Evolutionary conservation across 23 tunicate species (phyloP), one percentile per base, ranked within the genome.

Genomic region (Trididemnum clinides): DNA sequence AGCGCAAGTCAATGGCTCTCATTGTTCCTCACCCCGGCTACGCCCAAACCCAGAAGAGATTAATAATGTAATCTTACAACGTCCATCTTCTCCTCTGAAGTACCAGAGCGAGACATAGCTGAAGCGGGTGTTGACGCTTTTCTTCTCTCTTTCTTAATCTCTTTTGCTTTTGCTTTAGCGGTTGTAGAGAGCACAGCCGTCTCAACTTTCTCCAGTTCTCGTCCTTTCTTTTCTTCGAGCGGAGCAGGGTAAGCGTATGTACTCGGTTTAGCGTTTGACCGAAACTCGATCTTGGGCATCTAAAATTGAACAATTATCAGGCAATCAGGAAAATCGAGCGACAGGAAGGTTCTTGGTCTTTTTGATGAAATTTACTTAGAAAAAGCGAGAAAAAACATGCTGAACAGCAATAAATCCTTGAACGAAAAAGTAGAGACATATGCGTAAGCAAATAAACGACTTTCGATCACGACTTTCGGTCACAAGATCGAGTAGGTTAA

Each of bases 131-230:
- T 77, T 18, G 98, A 93, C 5, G 90, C 88, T 38, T 71, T 73
- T 22, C 83, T 33, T 71, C 64, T 84, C 37, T 90, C 88, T 70
- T 83, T 90, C 65, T 85, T 87, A 23, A 77, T 86, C 49, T 90
- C 92, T 76, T 90, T 90, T 22, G 96, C 96, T 62, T 95, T 90
- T 1, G 77, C 76, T 28, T 94, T 87, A 0, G 96, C 96, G 1
- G 99, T 95, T 64, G 93, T 95, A 5, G 96, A 90, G 30, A 95
- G 89, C 22, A 95, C 91, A 50, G 99, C 99, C 1, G 99, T 91
- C 34, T 91, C 99, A 36, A 95, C 99, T 71, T 95, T 95, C 62
- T 90, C 99, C 1, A 82, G 64, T 50, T 95, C 99, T 6, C 91
- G 77, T 10, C 99, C 96, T 71, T 90, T 90, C 89, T 95, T 95